Percentiles rank a stretch among this genome's conserved stretches.
These are phyloP conservation scores for Drosophila parvula DNA, from an alignment of 1,140 invertebrate genomes.

Conservation along the genomic window DNA sequence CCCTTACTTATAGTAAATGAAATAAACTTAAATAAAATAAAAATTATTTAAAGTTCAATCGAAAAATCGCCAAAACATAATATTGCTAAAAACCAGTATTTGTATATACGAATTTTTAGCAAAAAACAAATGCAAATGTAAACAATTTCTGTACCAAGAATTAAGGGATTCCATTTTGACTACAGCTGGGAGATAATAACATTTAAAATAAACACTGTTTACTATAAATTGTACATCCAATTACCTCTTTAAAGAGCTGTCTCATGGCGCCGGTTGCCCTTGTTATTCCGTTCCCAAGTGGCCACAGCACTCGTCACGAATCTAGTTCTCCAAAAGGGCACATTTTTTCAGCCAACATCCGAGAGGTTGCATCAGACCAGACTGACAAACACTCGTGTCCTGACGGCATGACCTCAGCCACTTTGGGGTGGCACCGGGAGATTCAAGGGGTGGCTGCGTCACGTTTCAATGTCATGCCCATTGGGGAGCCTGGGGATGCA, in stretches of 20 bases:
- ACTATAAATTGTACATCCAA: background rate
- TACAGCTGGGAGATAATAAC: background rate
- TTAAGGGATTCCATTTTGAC: too few species aligned
- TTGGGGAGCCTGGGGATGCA: conserved; percentile 9
- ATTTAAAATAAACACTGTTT: background rate
- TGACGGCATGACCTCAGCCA: conserved; percentile 58
- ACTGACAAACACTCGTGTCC: conserved; percentile 24
- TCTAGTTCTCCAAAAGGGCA: background rate
- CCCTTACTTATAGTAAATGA: too few species aligned
- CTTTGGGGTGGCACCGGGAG: conserved; percentile 19
- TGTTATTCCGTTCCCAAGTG: background rate
- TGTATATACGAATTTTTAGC: background rate
- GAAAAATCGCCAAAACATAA: background rate
- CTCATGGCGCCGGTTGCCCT: background rate
- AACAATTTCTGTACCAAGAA: conserved; percentile 2
- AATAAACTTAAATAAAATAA: background rate
- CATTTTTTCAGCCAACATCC: background rate
- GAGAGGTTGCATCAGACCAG: conserved; percentile 27
- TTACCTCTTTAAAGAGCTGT: background rate
- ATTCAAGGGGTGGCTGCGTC: conserved; percentile 54
- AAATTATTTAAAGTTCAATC: background rate
- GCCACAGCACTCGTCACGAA: conserved; percentile 2
- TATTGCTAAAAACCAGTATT: background rate
- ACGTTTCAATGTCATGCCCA: conserved; percentile 74
- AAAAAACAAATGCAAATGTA: background rate